A percentile compares a stretch with the other conserved stretches of the same genome.
phyloP scores from a whole-genome alignment of 2,113 vertebrate genomes.

The Microcebus tavaratra region DNA sequence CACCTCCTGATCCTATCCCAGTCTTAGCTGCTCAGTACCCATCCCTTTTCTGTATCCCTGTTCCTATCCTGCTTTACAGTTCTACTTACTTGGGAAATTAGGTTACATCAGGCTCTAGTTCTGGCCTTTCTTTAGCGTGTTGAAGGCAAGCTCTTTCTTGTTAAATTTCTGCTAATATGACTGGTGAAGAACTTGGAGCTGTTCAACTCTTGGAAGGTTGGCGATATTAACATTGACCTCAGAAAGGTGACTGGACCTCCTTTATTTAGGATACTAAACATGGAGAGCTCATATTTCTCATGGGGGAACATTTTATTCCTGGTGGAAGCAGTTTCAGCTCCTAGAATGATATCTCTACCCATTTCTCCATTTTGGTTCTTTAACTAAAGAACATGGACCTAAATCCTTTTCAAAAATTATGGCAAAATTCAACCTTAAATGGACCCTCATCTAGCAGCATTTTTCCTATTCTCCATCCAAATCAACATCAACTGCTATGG shows the following conservation, averaged over 20 bases:
- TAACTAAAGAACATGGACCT: neutral
- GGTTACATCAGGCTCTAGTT: neutral
- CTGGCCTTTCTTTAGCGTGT: neutral
- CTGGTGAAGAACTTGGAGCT: neutral
- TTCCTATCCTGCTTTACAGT: neutral
- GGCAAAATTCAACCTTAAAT: neutral
- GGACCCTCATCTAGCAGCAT: neutral
- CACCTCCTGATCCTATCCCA: neutral
- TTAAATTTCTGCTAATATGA: slow-evolving; percentile 40
- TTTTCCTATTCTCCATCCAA: neutral
- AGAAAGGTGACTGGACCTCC: neutral
- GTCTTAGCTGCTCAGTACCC: neutral
- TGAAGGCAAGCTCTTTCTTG: neutral
- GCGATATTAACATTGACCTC: slow-evolving; percentile 21
- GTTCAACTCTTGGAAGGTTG: neutral
- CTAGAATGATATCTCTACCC: neutral
- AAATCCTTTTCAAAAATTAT: neutral
- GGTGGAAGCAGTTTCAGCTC: neutral
- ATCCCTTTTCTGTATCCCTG: neutral
- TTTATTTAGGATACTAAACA: slow-evolving; percentile 29
- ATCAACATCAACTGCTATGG: neutral
- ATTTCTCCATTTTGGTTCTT: slow-evolving; percentile 1
- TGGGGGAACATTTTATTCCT: slow-evolving; percentile 57
- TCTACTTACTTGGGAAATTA: slow-evolving; percentile 15
- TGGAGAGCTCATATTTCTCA: slow-evolving; percentile 56